Conservation (phyloP, 1,140 invertebrate genomes). For the Colletes latitarsis region DNA sequence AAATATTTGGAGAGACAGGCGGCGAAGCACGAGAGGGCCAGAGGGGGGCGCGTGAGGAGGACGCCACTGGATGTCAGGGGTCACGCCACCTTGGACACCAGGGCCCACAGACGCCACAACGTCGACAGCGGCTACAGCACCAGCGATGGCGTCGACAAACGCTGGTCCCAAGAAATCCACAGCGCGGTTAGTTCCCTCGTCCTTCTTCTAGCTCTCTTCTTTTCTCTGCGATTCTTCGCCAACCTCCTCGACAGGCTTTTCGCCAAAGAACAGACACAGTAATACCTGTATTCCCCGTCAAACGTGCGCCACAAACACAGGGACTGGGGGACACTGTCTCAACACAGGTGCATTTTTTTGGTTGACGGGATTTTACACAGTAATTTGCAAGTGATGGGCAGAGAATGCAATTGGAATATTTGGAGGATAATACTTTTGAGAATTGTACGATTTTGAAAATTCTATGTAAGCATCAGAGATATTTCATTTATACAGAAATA, state of each 20-base stretch:
- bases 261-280: neutral
- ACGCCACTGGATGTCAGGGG: slow-evolving; percentile 80
- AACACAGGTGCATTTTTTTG: too few relatives aligned
- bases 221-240: slow-evolving; percentile 27
- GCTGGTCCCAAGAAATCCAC: slow-evolving; percentile 91
- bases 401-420: too few relatives aligned
- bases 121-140: slow-evolving; percentile 95
- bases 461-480: too few relatives aligned
- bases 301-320: too few relatives aligned
- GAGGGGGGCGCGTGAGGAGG: slow-evolving; percentile 71
- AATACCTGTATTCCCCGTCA: too few relatives aligned
- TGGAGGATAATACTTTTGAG: too few relatives aligned
- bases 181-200: slow-evolving; percentile 73
- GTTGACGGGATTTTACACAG: too few relatives aligned
- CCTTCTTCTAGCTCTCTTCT: slow-evolving; percentile 34
- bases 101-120: slow-evolving; percentile 84
- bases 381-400: too few relatives aligned
- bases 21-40: slow-evolving; percentile 84
- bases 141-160: slow-evolving; percentile 88
- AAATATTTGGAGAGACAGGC: slow-evolving; percentile 96
- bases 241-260: slow-evolving; percentile 9
- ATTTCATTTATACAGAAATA: too few relatives aligned
- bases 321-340: too few relatives aligned
- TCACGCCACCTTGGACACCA: slow-evolving; percentile 80
- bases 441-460: too few relatives aligned